These are phyloP conservation scores for Apostichopus leukothele DNA, from an alignment of 53 echinoderm and acorn worm genomes.

Conservation along the genomic window DNA sequence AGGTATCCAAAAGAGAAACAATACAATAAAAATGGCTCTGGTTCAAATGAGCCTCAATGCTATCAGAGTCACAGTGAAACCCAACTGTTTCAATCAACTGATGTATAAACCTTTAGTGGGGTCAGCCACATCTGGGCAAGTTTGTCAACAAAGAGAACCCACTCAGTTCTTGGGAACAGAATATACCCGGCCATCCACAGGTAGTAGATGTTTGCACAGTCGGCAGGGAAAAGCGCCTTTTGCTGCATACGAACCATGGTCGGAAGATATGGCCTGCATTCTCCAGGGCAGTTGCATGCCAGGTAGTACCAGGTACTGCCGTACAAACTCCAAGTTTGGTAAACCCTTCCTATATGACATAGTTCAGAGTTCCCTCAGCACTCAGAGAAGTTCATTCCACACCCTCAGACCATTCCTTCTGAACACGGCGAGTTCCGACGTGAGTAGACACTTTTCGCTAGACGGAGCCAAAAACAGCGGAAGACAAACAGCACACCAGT, in stretches of 20 bases:
- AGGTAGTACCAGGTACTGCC: conserved; percentile 91
- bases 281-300: conserved; percentile 94
- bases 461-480: background rate
- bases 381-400: conserved; percentile 41
- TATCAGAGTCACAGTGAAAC: background rate
- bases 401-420: conserved; percentile 6
- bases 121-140: background rate
- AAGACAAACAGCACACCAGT: background rate
- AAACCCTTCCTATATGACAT: conserved; percentile 67
- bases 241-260: conserved; percentile 60
- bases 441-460: conserved; percentile 18
- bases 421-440: background rate
- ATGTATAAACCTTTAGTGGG: background rate
- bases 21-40: background rate
- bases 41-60: conserved; percentile 3
- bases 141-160: background rate
- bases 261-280: conserved; percentile 93
- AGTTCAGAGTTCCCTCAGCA: conserved; percentile 56
- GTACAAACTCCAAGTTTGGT: conserved; percentile 91
- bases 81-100: background rate
- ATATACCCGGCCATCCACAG: background rate
- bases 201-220: background rate
- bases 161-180: background rate
- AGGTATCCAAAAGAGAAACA: background rate
- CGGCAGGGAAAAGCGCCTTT: background rate